Evolutionary conservation across 64 coral and sea anemone genomes (phyloP).

Genomic region (Acropora yongei): DNA sequence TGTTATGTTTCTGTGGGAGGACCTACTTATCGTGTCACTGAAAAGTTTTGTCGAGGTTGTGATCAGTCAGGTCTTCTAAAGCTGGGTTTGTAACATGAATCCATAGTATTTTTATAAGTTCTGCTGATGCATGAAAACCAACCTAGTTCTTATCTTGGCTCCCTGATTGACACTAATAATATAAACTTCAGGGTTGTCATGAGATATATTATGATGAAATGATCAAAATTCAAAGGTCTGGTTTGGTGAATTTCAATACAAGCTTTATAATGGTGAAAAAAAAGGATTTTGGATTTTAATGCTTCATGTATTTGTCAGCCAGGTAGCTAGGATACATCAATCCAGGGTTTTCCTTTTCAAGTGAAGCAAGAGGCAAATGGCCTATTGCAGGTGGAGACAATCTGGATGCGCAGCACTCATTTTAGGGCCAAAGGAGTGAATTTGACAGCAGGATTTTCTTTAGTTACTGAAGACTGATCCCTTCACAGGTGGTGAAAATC

Average conservation of each 20-base stretch:
- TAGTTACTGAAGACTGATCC: too few species aligned
- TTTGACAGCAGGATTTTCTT: too few species aligned
- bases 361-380: too few species aligned
- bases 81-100: not conserved
- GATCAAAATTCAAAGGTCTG: too few species aligned
- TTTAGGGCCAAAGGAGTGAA: too few species aligned
- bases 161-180: slow-evolving; percentile 2
- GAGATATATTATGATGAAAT: not conserved
- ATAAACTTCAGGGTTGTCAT: not conserved
- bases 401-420: too few species aligned
- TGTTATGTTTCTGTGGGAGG: not conserved
- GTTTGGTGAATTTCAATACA: too few species aligned
- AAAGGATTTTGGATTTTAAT: too few species aligned
- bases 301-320: too few species aligned
- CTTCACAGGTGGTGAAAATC: not conserved
- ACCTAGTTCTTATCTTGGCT: not conserved
- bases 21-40: not conserved
- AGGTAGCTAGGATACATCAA: too few species aligned
- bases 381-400: not conserved
- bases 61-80: not conserved
- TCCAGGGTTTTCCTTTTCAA: too few species aligned
- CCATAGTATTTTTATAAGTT: not conserved
- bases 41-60: not conserved
- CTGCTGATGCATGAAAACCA: not conserved
- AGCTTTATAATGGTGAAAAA: too few species aligned